These are phyloP conservation scores for Zelleria hepariella DNA, from an alignment of 2,888 invertebrate genomes.

Conservation along the genomic window DNA sequence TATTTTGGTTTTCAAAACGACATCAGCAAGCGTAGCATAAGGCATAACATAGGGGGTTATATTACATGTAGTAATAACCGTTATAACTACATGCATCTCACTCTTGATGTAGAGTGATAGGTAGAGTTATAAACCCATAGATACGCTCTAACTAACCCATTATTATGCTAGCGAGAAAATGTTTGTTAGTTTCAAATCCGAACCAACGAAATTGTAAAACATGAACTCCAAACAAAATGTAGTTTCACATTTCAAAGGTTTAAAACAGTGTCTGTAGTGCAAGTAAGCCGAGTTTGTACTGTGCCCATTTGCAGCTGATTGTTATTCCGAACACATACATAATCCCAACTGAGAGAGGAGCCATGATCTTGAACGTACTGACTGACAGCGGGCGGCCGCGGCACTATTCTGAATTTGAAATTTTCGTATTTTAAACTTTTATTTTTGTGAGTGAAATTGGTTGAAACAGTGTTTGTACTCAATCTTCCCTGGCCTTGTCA, in stretches of 20 bases:
- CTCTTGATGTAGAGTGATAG: too few species aligned
- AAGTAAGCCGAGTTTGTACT: neutral
- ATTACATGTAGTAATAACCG: too few species aligned
- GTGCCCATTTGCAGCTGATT: slow-evolving; percentile 28
- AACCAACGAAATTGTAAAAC: neutral
- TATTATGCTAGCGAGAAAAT: too few species aligned
- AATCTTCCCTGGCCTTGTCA: neutral
- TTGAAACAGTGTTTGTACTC: neutral
- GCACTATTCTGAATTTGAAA: slow-evolving; percentile 30
- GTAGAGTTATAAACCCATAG: too few species aligned
- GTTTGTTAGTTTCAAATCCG: neutral
- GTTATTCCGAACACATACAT: slow-evolving; percentile 54
- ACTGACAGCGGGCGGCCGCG: slow-evolving; percentile 29
- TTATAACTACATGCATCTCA: too few species aligned
- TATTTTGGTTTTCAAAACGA: too few species aligned
- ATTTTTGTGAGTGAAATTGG: neutral
- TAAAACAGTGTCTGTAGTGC: neutral
- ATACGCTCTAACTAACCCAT: too few species aligned
- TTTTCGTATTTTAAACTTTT: neutral
- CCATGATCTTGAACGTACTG: slow-evolving; percentile 50
- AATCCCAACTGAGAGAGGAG: slow-evolving; percentile 40
- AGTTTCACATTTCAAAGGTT: neutral
- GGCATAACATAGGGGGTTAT: too few species aligned
- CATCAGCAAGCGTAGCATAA: too few species aligned
- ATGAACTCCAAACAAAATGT: neutral